These are phyloP conservation scores for Anthrax anthrax DNA, from an alignment of 2,888 invertebrate species.

Conservation along the genomic window DNA sequence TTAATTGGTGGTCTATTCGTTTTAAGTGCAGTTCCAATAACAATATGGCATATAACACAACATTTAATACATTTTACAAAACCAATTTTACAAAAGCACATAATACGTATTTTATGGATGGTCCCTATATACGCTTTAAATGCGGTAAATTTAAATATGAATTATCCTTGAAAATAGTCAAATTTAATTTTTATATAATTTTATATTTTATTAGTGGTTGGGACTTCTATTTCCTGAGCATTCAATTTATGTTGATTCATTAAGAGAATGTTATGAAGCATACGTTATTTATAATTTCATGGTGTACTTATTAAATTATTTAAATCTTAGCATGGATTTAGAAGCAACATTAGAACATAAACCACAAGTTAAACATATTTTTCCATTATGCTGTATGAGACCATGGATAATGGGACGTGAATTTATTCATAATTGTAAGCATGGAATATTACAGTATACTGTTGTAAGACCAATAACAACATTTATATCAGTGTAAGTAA, in stretches of 20 bases:
- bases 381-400: conserved; percentile 81
- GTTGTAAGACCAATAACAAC: conserved; percentile 83
- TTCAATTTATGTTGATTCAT: conserved; percentile 84
- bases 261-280: conserved; percentile 92
- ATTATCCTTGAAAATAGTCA: not conserved
- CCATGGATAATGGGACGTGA: conserved; percentile 89
- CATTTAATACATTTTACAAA: conserved; percentile 88
- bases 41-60: conserved; percentile 88
- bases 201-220: conserved; percentile 23
- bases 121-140: conserved; percentile 92
- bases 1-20: conserved; percentile 86
- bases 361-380: conserved; percentile 72
- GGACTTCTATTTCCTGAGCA: conserved; percentile 74
- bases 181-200: not conserved
- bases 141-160: conserved; percentile 48
- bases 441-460: conserved; percentile 91
- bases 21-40: conserved; percentile 76
- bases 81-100: conserved; percentile 82
- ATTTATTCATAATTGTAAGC: conserved; percentile 89
- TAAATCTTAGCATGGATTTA: conserved; percentile 74
- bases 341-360: conserved; percentile 67
- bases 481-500: conserved; percentile 70
- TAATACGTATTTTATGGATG: conserved; percentile 95
- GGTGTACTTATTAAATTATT: conserved; percentile 82
- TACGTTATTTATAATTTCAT: conserved; percentile 98